Evolutionary conservation across 2,113 vertebrate species (phyloP).

Genomic region (Saccopteryx bilineata): DNA sequence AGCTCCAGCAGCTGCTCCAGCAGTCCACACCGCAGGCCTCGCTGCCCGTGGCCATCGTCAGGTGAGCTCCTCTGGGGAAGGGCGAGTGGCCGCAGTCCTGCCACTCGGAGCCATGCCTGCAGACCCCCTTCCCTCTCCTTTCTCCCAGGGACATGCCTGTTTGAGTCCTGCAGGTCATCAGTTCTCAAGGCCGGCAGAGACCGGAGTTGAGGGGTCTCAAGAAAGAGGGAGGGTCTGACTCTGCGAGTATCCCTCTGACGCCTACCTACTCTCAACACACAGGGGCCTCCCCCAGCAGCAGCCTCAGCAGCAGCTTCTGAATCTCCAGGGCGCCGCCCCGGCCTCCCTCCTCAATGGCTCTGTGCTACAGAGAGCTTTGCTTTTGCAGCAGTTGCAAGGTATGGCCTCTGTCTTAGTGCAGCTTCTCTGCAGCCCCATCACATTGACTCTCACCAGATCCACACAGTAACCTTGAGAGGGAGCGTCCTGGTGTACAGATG

Average conservation of each 20-base stretch:
- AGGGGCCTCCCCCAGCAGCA: slow-evolving; percentile 88
- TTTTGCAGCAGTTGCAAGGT: slow-evolving; percentile 99
- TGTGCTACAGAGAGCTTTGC: slow-evolving; percentile 95
- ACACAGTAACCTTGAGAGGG: not conserved
- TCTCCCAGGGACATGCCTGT: not conserved
- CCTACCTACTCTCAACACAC: not conserved
- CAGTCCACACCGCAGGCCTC: slow-evolving; percentile 91
- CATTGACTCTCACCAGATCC: not conserved
- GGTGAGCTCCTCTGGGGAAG: slow-evolving; percentile 88
- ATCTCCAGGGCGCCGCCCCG: slow-evolving; percentile 91
- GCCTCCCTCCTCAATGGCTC: slow-evolving; percentile 93
- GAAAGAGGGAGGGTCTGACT: not conserved
- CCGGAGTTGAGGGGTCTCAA: not conserved
- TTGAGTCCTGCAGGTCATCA: not conserved
- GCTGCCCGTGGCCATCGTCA: slow-evolving; percentile 87
- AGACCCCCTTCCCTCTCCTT: not conserved
- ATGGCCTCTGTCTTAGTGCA: not conserved
- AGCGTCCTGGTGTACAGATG: not conserved
- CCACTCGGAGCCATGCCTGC: not conserved
- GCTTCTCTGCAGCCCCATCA: not conserved
- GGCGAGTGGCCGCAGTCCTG: too few relatives aligned
- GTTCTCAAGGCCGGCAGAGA: not conserved
- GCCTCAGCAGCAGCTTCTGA: slow-evolving; percentile 93
- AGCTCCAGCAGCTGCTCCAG: slow-evolving; percentile 94
- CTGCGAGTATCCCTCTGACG: not conserved